phyloP scores from a whole-genome alignment of 2,888 invertebrate species.

The Noctua comes region DNA sequence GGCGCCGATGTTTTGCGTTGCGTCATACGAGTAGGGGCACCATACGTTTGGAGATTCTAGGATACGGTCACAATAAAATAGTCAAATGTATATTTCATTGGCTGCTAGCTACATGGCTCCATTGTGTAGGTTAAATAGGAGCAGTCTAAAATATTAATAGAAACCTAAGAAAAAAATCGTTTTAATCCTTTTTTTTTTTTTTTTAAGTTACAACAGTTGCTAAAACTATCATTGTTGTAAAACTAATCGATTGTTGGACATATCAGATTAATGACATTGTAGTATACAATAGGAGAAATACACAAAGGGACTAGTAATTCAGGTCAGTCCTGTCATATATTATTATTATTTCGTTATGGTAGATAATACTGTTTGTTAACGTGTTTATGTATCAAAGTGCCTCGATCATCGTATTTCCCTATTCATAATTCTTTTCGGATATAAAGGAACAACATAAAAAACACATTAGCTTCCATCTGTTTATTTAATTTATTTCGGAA shows the following conservation, averaged over 20 bases:
- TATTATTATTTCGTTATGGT: not conserved
- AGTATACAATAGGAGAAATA: not conserved
- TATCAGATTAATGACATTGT: not conserved
- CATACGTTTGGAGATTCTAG: conserved; percentile 5
- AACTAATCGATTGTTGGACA: not conserved
- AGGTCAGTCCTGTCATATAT: not conserved
- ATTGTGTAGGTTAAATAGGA: not conserved
- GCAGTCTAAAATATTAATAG: not conserved
- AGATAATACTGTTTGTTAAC: not conserved
- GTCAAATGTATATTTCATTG: not conserved
- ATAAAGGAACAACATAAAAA: conserved; percentile 13
- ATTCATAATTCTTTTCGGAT: not conserved
- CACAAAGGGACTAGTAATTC: not conserved
- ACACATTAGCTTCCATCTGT: conserved; percentile 25
- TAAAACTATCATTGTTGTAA: not conserved
- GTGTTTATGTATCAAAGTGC: conserved; percentile 5
- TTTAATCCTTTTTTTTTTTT: no score
- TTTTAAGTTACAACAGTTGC: not conserved
- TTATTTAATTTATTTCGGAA: conserved; percentile 10
- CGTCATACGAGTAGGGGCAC: conserved; percentile 54
- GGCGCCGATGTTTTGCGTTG: conserved; percentile 61
- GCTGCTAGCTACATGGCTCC: no score
- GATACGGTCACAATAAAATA: not conserved
- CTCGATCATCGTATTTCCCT: not conserved
- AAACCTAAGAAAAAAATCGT: not conserved